These are phyloP conservation scores for Sinotaia quadrata DNA, from an alignment of 2,888 invertebrate species.

Conservation along the genomic window DNA sequence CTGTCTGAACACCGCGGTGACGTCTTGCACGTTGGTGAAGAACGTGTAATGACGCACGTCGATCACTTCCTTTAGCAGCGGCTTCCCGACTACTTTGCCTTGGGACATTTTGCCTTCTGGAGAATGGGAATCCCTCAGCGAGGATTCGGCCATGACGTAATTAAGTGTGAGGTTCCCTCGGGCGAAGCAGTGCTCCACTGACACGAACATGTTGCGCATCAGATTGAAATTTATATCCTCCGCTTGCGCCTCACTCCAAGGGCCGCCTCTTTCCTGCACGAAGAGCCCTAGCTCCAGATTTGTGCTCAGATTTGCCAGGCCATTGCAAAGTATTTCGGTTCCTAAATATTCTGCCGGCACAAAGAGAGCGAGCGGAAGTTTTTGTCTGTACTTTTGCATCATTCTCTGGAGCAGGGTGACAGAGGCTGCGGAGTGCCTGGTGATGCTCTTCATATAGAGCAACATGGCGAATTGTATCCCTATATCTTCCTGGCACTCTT, in stretches of 20 bases:
- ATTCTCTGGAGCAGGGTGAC: background rate
- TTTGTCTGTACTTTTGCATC: background rate
- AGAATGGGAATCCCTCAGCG: background rate
- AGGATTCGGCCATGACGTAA: background rate
- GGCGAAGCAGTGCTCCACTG: conserved; percentile 10
- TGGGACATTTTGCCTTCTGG: background rate
- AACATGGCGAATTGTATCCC: background rate
- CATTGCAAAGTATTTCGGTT: background rate
- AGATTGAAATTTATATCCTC: background rate
- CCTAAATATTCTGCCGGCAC: background rate
- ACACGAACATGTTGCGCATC: conserved; percentile 6
- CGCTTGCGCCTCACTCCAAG: background rate
- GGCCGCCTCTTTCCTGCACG: background rate
- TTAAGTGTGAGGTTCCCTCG: background rate
- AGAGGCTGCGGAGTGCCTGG: background rate
- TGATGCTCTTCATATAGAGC: background rate
- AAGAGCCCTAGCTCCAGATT: background rate
- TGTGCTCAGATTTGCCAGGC: background rate
- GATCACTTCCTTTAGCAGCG: background rate
- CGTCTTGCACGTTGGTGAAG: background rate
- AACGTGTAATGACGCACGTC: background rate
- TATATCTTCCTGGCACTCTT: background rate
- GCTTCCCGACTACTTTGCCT: background rate
- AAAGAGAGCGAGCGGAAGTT: conserved; percentile 9
- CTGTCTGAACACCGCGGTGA: too few relatives aligned